Evolutionary conservation across 1,140 invertebrate species (phyloP).

Genomic region (Sminthurides bifidus): DNA sequence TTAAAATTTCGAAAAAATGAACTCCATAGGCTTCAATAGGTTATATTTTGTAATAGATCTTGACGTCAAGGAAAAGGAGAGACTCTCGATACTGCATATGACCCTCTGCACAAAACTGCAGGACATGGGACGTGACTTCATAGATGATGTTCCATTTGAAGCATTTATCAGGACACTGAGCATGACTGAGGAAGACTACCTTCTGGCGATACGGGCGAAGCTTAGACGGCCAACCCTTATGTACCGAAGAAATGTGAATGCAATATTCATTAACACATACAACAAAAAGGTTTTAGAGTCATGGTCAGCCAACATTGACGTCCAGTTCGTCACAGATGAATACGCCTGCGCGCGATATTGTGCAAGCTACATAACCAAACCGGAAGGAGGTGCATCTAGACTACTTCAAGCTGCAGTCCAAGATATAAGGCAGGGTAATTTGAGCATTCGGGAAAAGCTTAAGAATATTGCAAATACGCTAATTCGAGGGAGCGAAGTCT

Average conservation of each 20-base stretch:
- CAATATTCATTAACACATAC: conserved; percentile 32
- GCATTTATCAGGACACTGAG: not conserved
- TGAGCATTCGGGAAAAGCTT: not conserved
- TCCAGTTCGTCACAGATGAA: conserved; percentile 34
- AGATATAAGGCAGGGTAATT: not conserved
- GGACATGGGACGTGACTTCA: not conserved
- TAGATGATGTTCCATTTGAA: conserved; percentile 4
- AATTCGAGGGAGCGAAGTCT: conserved; percentile 1
- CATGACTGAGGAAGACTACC: not conserved
- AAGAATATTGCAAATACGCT: not conserved
- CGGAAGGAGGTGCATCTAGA: conserved; percentile 20
- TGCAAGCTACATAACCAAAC: conserved; percentile 27
- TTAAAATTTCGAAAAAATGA: too few relatives aligned
- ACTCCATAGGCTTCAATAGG: not conserved
- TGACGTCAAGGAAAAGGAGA: not conserved
- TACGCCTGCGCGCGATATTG: conserved; percentile 32
- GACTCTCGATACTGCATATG: too few relatives aligned
- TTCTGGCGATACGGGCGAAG: conserved; percentile 2
- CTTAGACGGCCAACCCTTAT: conserved; percentile 13
- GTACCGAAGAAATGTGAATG: conserved; percentile 23
- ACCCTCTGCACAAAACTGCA: too few relatives aligned
- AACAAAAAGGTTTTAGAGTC: conserved; percentile 30
- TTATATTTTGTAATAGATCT: not conserved
- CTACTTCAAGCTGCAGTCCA: conserved; percentile 4
- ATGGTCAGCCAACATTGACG: conserved; percentile 34